Evolutionary conservation across 2,113 vertebrate genomes (phyloP).

Genomic region (Chrysemys picta): DNA sequence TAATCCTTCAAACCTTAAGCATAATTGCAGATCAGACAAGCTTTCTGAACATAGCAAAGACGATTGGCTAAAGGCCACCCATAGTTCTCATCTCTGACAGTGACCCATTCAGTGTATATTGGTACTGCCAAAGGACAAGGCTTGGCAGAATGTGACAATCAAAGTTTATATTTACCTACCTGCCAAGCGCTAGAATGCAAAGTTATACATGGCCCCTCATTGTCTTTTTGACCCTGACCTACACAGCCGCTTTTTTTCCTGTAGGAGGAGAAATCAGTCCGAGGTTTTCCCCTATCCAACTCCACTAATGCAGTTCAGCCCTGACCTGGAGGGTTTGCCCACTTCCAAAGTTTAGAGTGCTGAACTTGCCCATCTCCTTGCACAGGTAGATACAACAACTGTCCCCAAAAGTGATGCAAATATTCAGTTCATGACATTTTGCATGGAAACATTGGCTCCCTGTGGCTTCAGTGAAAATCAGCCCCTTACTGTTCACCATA

Average conservation of each 20-base stretch:
- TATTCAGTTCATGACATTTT: not conserved
- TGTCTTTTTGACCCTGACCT: not conserved
- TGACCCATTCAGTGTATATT: not conserved
- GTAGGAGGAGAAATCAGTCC: not conserved
- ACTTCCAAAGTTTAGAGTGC: not conserved
- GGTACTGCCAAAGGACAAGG: not conserved
- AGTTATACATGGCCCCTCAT: not conserved
- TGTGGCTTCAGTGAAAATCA: not conserved
- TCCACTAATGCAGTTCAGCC: not conserved
- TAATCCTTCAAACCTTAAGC: constrained; percentile 54
- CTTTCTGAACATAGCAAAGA: constrained; percentile 13
- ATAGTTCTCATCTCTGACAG: constrained; percentile 23
- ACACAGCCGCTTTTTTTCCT: not conserved
- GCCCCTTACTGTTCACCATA: not conserved
- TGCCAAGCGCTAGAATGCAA: constrained; percentile 38
- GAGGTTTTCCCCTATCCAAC: not conserved
- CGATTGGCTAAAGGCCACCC: constrained; percentile 7
- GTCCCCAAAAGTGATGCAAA: not conserved
- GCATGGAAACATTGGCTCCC: not conserved
- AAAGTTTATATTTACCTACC: constrained; percentile 20
- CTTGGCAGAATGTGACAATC: not conserved
- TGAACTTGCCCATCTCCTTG: not conserved
- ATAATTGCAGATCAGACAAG: constrained; percentile 31
- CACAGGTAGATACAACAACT: not conserved
- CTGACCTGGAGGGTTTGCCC: not conserved